Evolutionary conservation across 2,888 invertebrate genomes (phyloP).

Genomic region (Nebria salina): DNA sequence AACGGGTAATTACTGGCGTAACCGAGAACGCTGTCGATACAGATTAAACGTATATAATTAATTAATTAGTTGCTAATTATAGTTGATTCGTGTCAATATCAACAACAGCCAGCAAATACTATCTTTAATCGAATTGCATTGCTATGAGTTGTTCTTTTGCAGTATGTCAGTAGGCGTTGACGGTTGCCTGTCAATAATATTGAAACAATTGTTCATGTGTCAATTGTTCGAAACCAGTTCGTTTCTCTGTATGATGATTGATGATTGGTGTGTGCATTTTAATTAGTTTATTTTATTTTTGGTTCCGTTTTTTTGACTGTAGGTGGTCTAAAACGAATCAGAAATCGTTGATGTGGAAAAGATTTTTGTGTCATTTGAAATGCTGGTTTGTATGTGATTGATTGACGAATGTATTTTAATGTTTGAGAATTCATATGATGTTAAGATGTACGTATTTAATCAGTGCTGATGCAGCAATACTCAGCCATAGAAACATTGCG

Average conservation of each 20-base stretch:
- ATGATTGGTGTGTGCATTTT: background rate
- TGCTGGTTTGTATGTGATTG: background rate
- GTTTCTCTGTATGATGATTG: background rate
- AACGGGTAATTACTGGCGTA: background rate
- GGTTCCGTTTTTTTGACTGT: background rate
- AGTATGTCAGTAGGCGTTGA: background rate
- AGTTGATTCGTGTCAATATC: background rate
- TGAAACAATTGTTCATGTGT: background rate
- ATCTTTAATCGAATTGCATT: background rate
- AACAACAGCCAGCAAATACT: background rate
- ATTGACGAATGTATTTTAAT: background rate
- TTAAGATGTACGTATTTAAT: no score
- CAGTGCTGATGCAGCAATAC: no score
- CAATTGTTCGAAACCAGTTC: background rate
- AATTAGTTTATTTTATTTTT: background rate
- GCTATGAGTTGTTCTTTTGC: background rate
- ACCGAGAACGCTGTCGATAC: constrained; percentile 4
- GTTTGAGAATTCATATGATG: no score
- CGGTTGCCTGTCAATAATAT: background rate
- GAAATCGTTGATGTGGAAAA: background rate
- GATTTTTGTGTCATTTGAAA: background rate
- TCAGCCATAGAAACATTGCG: no score
- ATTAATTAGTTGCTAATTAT: constrained; percentile 6
- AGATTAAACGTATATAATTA: constrained; percentile 10
- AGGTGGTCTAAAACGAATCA: background rate